Evolutionary conservation across 2,113 vertebrate genomes (phyloP), one percentile per base, ranked within the genome.

Genomic region (Pterocles burchelli): DNA sequence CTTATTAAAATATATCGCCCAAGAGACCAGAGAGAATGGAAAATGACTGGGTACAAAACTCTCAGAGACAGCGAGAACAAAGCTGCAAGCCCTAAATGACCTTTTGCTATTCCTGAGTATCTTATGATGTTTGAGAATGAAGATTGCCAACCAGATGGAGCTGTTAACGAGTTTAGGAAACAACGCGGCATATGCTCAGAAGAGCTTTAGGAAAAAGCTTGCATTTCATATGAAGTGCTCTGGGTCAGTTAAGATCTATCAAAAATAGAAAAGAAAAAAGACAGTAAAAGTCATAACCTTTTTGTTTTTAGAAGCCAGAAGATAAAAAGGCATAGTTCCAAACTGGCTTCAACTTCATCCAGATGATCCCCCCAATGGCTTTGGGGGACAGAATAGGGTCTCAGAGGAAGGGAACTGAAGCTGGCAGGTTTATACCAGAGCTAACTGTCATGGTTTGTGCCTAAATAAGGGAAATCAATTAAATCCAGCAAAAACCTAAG

Each of bases 1-100:
- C 28, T 92, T 93, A 95, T 95, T 97, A 95, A 95, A 71, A 78
- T 89, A 88, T 63, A 96, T 84, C 68, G 62, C 83, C 94, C 91
- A 88, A 49, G 94, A 96, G 92, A 95, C 28, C 63, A 95, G 93
- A 55, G 48, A 76, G 75, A 73, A 82, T 54, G 41, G 19, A 91
- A 79, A 43, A 62, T 89, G 45, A 29, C 48, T 93, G 75, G 54
- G 36, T 84, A 77, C 45, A 88, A 93, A 91, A 77, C 55, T 43
- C 55, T 52, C 65, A 72, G 41, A 58, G 78, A 93, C 24, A 90
- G 73, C 76, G 28, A 82, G 46, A 87, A 88, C 20, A 95, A 92
- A 95, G 82, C 94, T 92, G 48, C 18, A 52, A 97, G 76, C 52
- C 85, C 67, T 79, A 61, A 94, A 95, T 84, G 95, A 97, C 84